These are phyloP conservation scores for Chloebia gouldiae DNA, from an alignment of 2,113 vertebrate species.

Conservation along the genomic window DNA sequence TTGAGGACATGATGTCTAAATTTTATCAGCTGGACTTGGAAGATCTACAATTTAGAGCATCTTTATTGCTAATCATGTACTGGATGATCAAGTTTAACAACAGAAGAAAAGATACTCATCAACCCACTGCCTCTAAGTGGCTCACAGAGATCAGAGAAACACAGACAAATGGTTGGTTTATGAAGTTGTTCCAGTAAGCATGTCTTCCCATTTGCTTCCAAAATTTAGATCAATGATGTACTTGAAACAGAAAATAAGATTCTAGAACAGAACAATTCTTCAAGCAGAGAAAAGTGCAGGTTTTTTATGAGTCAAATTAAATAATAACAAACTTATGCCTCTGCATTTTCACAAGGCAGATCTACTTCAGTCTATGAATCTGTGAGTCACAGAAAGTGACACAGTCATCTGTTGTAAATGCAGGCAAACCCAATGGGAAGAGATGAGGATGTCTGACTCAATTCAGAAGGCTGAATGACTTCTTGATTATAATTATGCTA, in stretches of 20 bases:
- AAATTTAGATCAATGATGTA: not conserved
- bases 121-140: not conserved
- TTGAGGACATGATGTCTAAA: not conserved
- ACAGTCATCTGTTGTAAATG: not conserved
- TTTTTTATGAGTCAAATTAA: not conserved
- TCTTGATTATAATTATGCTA: too few species aligned
- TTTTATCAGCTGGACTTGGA: constrained; percentile 3
- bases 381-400: not conserved
- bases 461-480: too few species aligned
- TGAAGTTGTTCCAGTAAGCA: not conserved
- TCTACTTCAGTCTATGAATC: not conserved
- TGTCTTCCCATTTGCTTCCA: not conserved
- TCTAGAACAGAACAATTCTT: not conserved
- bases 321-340: not conserved
- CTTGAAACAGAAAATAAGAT: not conserved
- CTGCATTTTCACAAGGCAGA: not conserved
- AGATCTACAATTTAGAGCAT: not conserved
- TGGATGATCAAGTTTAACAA: constrained; percentile 5
- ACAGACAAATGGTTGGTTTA: not conserved
- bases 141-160: not conserved
- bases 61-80: constrained; percentile 4
- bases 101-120: not conserved
- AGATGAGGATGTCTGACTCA: too few species aligned
- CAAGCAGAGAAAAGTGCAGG: not conserved
- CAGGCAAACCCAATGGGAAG: too few species aligned